Conservation (phyloP, 2,113 vertebrate species). For the Panthera tigris region DNA sequence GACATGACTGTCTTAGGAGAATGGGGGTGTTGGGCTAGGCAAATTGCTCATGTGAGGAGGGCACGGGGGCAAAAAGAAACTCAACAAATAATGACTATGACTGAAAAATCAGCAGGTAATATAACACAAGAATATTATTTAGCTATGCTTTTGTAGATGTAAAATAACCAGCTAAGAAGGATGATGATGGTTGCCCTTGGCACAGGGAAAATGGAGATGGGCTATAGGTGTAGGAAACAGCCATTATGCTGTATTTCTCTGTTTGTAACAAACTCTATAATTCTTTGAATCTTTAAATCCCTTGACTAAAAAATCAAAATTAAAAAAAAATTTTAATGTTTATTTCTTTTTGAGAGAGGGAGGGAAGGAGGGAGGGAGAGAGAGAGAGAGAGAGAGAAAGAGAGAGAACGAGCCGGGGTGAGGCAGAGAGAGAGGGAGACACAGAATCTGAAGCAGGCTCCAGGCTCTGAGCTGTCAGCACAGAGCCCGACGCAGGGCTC, state of each 20-base stretch:
- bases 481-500: too few species aligned
- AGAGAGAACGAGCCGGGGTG: too few species aligned
- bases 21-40: neutral
- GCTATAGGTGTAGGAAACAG: fast-evolving
- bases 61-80: neutral
- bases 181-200: neutral
- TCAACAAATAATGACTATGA: neutral
- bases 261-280: neutral
- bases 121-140: neutral
- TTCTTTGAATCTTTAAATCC: neutral
- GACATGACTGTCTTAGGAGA: neutral
- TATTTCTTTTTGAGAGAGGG: too few species aligned
- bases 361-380: too few species aligned
- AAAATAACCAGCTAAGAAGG: neutral
- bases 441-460: too few species aligned
- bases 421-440: too few species aligned
- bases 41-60: neutral
- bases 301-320: neutral
- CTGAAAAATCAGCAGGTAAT: neutral
- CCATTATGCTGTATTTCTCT: neutral
- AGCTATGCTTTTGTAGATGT: neutral
- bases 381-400: too few species aligned
- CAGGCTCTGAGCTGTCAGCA: too few species aligned
- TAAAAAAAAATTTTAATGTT: neutral
- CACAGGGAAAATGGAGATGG: neutral